A percentile compares a stretch with the other conserved stretches of the same genome.
Evolutionary conservation across 1,140 invertebrate genomes (phyloP).

Genomic region (Vanessa atalanta): DNA sequence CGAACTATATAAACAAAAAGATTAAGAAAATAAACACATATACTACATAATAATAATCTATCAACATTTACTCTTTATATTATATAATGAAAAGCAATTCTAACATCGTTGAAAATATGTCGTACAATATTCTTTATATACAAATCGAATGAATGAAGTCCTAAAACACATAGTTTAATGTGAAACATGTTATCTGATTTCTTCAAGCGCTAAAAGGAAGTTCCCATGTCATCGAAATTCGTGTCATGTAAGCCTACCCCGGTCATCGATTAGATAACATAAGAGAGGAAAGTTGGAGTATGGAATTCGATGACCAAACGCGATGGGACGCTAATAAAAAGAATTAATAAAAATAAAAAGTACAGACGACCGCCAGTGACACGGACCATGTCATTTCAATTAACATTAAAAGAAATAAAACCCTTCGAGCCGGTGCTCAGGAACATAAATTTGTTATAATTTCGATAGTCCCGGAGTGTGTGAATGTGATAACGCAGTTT

Average conservation of each 20-base stretch:
- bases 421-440: conserved; percentile 42
- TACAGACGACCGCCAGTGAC: conserved; percentile 53
- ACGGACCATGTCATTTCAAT: conserved; percentile 71
- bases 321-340: conserved; percentile 61
- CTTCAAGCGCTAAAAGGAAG: conserved; percentile 25
- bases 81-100: no score
- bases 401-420: conserved; percentile 72
- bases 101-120: no score
- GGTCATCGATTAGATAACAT: conserved; percentile 58
- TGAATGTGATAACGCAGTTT: conserved; percentile 51
- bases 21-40: no score
- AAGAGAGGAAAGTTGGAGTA: conserved; percentile 66
- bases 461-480: conserved; percentile 51
- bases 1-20: no score
- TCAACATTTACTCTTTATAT: no score
- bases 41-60: no score
- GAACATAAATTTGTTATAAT: conserved; percentile 69
- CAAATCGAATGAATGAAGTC: no score
- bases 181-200: neutral
- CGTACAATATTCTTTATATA: no score
- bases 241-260: conserved; percentile 55
- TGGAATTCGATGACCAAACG: conserved; percentile 63
- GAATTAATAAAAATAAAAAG: conserved; percentile 66
- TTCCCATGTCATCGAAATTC: conserved; percentile 28
- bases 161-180: no score